These are phyloP conservation scores for Meghimatium bilineatum DNA, from an alignment of 2,888 invertebrate genomes.

Conservation along the genomic window DNA sequence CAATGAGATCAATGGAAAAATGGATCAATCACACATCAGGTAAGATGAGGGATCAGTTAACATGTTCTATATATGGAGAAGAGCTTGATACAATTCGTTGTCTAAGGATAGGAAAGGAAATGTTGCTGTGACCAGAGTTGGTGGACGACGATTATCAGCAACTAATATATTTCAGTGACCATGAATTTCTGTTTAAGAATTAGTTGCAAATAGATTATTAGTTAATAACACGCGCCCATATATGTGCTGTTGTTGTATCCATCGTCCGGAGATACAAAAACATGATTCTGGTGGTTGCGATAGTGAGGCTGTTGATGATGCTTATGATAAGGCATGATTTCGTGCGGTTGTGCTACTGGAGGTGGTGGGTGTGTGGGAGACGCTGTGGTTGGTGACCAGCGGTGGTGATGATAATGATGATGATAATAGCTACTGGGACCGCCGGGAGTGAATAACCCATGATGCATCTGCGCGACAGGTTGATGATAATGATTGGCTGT, in stretches of 20 bases:
- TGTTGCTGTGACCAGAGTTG: no score
- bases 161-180: no score
- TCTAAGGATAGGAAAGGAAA: no score
- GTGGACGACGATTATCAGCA: no score
- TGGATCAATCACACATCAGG: no score
- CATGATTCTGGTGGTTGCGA: slow-evolving; percentile 18
- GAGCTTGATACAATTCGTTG: no score
- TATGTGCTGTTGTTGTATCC: slow-evolving; percentile 7
- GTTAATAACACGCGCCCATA: slow-evolving; percentile 31
- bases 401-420: slow-evolving; percentile 47
- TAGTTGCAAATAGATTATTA: background rate
- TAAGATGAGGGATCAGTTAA: no score
- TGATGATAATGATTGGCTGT: slow-evolving; percentile 84
- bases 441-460: slow-evolving; percentile 36
- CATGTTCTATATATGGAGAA: no score
- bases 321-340: slow-evolving; percentile 25
- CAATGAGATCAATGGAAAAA: no score
- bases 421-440: slow-evolving; percentile 38
- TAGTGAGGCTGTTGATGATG: slow-evolving; percentile 28
- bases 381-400: slow-evolving; percentile 21
- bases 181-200: no score
- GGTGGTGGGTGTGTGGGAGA: background rate
- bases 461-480: slow-evolving; percentile 51
- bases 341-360: background rate
- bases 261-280: slow-evolving; percentile 5